Conservation (phyloP, 2,797 vertebrate genomes). For the Heterohyrax brucei region DNA sequence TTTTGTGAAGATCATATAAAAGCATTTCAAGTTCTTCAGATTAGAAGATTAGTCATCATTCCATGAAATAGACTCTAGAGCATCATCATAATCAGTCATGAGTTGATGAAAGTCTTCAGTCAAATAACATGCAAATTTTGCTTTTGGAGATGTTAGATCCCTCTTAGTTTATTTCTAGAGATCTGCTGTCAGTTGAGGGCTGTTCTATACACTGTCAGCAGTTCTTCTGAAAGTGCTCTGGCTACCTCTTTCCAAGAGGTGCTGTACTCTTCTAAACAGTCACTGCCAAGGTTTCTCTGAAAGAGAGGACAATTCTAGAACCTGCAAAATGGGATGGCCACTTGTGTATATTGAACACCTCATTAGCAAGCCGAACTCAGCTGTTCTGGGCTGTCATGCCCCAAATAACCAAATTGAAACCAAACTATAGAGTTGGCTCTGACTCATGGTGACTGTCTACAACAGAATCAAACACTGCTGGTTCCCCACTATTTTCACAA, state of each 20-base stretch:
- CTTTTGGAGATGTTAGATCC: constrained; percentile 5
- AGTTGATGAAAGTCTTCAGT: neutral
- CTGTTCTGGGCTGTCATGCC: neutral
- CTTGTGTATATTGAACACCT: neutral
- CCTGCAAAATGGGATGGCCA: neutral
- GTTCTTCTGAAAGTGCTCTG: constrained; percentile 16
- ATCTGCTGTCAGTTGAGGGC: neutral
- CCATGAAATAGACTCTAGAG: constrained; percentile 43
- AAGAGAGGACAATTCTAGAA: neutral
- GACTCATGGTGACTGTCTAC: too few species aligned
- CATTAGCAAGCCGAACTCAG: constrained; percentile 22
- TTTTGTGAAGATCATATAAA: constrained; percentile 13
- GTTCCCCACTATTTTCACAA: too few species aligned
- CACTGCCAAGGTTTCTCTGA: neutral
- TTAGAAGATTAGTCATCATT: constrained; percentile 39
- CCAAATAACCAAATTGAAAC: too few species aligned
- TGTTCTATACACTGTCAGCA: neutral
- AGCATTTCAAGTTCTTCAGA: constrained; percentile 2
- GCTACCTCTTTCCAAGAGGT: neutral
- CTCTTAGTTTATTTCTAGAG: constrained; percentile 3
- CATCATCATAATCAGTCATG: neutral
- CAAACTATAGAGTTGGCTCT: too few species aligned
- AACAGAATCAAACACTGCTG: too few species aligned
- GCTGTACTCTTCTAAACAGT: neutral
- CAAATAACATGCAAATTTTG: constrained; percentile 36